Evolutionary conservation across 2,797 vertebrate species (phyloP).

Genomic region (Myotis findleyi): DNA sequence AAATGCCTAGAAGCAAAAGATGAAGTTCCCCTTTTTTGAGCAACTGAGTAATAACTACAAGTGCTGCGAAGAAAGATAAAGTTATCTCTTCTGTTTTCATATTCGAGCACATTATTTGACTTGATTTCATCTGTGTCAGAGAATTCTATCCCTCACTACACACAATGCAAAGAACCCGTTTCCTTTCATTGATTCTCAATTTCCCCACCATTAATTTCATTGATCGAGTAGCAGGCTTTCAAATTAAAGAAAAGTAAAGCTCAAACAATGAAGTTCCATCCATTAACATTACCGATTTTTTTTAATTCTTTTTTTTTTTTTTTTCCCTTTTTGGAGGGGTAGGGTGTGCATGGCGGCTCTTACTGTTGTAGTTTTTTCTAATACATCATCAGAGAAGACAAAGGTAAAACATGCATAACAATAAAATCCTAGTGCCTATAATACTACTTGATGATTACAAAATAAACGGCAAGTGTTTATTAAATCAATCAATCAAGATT

Average conservation of each 20-base stretch:
- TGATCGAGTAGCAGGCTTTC: slow-evolving; percentile 57
- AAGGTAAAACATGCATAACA: not conserved
- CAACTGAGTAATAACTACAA: slow-evolving; percentile 70
- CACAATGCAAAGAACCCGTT: slow-evolving; percentile 46
- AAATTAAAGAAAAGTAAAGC: slow-evolving; percentile 63
- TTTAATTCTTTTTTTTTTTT: not conserved
- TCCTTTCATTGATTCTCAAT: slow-evolving; percentile 72
- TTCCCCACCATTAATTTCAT: slow-evolving; percentile 71
- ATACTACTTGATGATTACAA: not conserved
- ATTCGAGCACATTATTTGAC: slow-evolving; percentile 59
- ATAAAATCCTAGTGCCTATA: not conserved
- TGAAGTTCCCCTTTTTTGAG: slow-evolving; percentile 62
- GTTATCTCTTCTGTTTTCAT: slow-evolving; percentile 56
- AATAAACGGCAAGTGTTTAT: not conserved
- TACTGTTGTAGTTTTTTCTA: not conserved
- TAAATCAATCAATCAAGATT: not conserved
- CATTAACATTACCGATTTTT: not conserved
- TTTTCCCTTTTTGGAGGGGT: not conserved
- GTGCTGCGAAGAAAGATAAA: slow-evolving; percentile 70
- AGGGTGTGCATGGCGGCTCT: not conserved
- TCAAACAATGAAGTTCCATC: not conserved
- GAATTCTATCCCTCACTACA: slow-evolving; percentile 55
- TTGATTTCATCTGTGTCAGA: slow-evolving; percentile 37
- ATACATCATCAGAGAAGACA: not conserved
- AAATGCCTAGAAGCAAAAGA: slow-evolving; percentile 64